Evolutionary conservation across 2,888 invertebrate species (phyloP), one percentile per base, ranked within the genome.

Genomic region (Volucella bombylans): DNA sequence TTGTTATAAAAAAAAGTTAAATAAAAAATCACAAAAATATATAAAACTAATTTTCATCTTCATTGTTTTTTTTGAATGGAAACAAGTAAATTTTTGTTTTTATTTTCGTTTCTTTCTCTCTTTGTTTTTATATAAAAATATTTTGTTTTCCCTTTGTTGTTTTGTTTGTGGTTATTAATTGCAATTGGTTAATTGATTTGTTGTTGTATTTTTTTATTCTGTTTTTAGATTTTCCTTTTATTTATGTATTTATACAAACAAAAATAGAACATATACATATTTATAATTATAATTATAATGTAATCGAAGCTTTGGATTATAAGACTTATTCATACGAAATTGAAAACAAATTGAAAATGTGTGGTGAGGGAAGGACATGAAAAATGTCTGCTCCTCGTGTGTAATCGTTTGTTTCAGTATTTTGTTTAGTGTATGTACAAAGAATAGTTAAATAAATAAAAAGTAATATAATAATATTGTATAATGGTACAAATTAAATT

Each of bases 241-340:
- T 31, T 31, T 65, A 69, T 55, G 59, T 72, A 72, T 68, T 31
- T 68, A 62, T 65, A 81, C 59, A 76, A 74, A 83, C 54, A 67
- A 83, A 79, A 69, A 50, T 55, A 72, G 64, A 69, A 62, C 50
- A 49, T 77, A 72, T 72, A 71, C 52, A 39, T 72, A 72, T 73
- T 64, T 68, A 68, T 65, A 31, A 31, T 31, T 68, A 68, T 65
- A 31, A 31, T 31, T 31, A 67, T 72, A 71, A 8, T 64, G 54
- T 81, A 85, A 77, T 77, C 68, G 80, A 80, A 85, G 80, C 85
- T 85, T 85, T 85, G 85, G 85, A 85, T 74, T 81, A 77, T 79
- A 68, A 43, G 62, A 82, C 68, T 79, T 79, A 74, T 62, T 68
- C 69, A 64, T 82, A 74, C 45, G 31, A 31, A 31, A 31, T 6